Percentiles rank a stretch among this genome's conserved stretches.
phyloP scores from a whole-genome alignment of 1,140 invertebrate species.

The Tetragonula clypearis region DNA sequence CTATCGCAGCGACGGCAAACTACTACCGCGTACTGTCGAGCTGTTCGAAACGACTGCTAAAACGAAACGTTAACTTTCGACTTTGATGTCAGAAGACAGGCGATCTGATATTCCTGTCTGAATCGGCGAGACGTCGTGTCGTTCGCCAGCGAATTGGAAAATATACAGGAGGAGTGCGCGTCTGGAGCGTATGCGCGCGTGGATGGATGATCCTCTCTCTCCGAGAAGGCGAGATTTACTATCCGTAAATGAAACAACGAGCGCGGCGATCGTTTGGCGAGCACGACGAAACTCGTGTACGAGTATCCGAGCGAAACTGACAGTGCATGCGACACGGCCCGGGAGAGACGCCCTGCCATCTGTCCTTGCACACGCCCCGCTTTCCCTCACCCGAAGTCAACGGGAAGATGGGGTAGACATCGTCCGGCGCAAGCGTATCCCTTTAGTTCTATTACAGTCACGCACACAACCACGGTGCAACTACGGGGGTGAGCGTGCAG shows the following conservation, averaged over 20 bases:
- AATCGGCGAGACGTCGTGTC: background rate
- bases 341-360: constrained; percentile 68
- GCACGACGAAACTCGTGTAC: constrained; percentile 56
- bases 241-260: background rate
- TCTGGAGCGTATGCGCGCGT: background rate
- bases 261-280: background rate
- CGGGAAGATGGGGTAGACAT: constrained; percentile 59
- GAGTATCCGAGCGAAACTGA: constrained; percentile 66
- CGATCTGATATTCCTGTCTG: background rate
- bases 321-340: constrained; percentile 66
- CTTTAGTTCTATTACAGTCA: constrained; percentile 54
- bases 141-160: background rate
- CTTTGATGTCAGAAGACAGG: background rate
- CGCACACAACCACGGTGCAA: background rate
- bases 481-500: constrained; percentile 29
- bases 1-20: background rate
- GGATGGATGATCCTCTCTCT: background rate
- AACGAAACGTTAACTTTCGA: background rate
- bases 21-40: background rate
- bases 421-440: constrained; percentile 65
- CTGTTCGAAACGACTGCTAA: too few species aligned
- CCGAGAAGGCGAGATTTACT: background rate
- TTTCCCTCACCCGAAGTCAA: constrained; percentile 56
- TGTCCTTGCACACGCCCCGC: constrained; percentile 64
- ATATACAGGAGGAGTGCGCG: background rate